Evolutionary conservation across 2,113 vertebrate genomes (phyloP).

Genomic region (Burhinus oedicnemus): DNA sequence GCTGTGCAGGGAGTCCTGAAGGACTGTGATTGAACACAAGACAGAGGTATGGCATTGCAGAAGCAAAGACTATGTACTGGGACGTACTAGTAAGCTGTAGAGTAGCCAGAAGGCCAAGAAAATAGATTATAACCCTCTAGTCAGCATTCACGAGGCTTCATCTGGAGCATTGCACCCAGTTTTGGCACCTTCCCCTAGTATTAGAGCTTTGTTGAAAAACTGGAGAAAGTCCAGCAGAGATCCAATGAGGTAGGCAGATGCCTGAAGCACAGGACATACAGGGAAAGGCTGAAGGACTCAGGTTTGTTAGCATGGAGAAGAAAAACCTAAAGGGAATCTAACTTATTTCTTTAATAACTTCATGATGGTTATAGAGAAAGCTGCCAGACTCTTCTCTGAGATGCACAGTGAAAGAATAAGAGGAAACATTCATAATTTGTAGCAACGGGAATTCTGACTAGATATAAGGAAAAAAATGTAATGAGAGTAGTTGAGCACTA

Average conservation of each 20-base stretch:
- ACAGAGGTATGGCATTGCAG: not conserved
- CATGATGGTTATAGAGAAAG: not conserved
- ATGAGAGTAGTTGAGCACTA: not conserved
- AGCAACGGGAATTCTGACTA: not conserved
- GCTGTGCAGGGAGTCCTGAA: not conserved
- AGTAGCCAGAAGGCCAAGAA: not conserved
- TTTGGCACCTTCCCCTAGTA: not conserved
- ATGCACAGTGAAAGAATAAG: not conserved
- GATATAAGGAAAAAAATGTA: not conserved
- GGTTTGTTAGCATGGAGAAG: not conserved
- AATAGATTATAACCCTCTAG: not conserved
- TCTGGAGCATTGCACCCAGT: not conserved
- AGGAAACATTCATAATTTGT: not conserved
- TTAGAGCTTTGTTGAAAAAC: not conserved
- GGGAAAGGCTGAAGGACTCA: not conserved
- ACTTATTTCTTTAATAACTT: not conserved
- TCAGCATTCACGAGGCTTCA: not conserved
- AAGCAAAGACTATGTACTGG: rapidly evolving
- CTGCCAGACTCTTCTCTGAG: not conserved
- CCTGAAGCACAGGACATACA: not conserved
- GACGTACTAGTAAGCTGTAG: too few species aligned
- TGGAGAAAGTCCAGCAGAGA: not conserved
- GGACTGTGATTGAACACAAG: not conserved
- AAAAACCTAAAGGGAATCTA: not conserved
- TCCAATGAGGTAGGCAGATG: not conserved